Base-by-base conservation (phyloP, 2,113 vertebrate species). In the Mugil cephalus region DNA sequence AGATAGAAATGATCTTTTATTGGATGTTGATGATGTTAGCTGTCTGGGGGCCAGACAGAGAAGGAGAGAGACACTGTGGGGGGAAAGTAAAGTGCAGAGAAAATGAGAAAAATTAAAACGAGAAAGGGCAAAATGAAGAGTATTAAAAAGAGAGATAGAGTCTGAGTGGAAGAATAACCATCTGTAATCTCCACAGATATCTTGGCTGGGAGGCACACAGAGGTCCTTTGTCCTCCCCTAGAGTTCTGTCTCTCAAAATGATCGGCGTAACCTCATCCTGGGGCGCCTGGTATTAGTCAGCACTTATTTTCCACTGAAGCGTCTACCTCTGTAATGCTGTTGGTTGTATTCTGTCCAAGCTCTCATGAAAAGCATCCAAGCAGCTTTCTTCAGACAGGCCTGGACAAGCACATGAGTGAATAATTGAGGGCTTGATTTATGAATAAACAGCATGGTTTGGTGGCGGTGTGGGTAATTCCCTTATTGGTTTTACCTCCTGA, bases 21-120 rank as follows among this genome's bases (percentile, higher is more conserved):
- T 88, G 77, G 83, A 90, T 79, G 84, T 59, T 87, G 89, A 90
- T 90, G 82, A 89, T 88, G 80, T 87, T 67, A 62, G 70, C 84
- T 83, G 76, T 84, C 86, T 59, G 2, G 39, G 60, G 51, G 74
- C 74, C 58, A 73, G 69, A 66, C 4, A 47, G 35, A 35, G 64
- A 46, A 56, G 65, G 35, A 8, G 30, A 66, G 56, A 63, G 69
- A 77, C 56, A 15, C 40, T 52, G 50, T 12, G 42, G 54, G 53
- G 53, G 65, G 38, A 51, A 54, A 52, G 48, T 35, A 58, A 36
- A 45, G 69, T 10, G 3, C 12, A 15, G 64, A 68, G 74, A 84
- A 71, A 82, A 86, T 76, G 51, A 87, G 63, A 81, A 61, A 34
- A 82, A 82, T 86, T 74, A 19, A 79, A 88, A 76, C 45, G 59